Base-by-base conservation (phyloP, 2,797 vertebrate genomes). In the Streptopelia turtur region DNA sequence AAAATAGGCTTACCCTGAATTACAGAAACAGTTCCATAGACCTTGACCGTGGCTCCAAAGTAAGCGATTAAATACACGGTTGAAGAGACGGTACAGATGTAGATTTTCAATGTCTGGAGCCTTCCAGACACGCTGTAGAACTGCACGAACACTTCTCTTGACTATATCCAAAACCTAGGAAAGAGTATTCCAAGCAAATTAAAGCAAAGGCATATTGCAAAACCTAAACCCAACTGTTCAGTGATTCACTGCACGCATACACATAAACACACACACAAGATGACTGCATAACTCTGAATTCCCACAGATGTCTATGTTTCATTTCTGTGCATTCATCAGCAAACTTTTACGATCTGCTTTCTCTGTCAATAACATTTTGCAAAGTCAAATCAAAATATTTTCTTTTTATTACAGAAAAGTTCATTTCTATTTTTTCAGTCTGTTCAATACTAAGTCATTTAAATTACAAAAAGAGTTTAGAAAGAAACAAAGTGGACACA, bases 41-140 rank as follows among this genome's bases (percentile, higher is more conserved):
- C 99, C 99, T 96, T 99, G 99, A 56, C 99, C 99, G 4, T 99
- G 99, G 97, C 98, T 99, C 99, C 99, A 99, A 24, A 99, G 99
- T 65, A 99, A 97, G 63, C 99, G 98, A 98, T 98, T 99, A 96
- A 99, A 99, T 57, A 99, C 98, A 1, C 99, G 99, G 95, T 98
- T 99, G 95, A 99, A 99, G 94, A 99, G 98, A 56, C 98, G 98
- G 95, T 98, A 99, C 39, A 99, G 98, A 93, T 98, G 98, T 94
- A 99, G 98, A 96, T 98, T 98, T 21, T 99, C 99, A 5, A 99
- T 97, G 27, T 99, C 99, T 1, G 98, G 97, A 93, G 99, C 99
- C 96, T 97, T 99, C 99, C 99, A 99, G 97, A 99, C 98, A 13
- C 97, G 98, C 96, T 99, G 99, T 39, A 99, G 98, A 75, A 98